Conservation (phyloP, 2,797 vertebrate species). For the Salmo trutta region DNA sequence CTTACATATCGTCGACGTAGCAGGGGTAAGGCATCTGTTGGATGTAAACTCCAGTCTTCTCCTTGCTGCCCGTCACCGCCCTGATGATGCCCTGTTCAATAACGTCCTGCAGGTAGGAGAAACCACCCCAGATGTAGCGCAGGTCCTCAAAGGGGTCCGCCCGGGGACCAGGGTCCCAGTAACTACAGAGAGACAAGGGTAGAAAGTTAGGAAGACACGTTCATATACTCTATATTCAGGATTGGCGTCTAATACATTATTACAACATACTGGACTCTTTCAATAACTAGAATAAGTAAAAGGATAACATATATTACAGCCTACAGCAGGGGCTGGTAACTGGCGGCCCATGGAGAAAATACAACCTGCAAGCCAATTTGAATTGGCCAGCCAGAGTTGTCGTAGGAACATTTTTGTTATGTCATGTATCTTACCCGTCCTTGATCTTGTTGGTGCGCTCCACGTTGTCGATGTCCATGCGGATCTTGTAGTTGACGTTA, state of each 20-base stretch:
- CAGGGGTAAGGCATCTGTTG: constrained; percentile 99
- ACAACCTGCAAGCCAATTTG: not conserved
- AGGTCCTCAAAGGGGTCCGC: constrained; percentile 97
- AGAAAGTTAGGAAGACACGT: constrained; percentile 3
- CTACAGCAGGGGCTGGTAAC: not conserved
- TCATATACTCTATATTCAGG: not conserved
- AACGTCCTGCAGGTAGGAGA: constrained; percentile 94
- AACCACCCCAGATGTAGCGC: constrained; percentile 96
- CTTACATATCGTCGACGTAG: constrained; percentile 96
- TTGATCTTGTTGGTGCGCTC: constrained; percentile 98
- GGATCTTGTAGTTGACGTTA: constrained; percentile 96
- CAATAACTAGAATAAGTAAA: not conserved
- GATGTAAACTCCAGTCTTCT: constrained; percentile 90
- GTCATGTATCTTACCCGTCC: constrained; percentile 81
- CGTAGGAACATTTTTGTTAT: not conserved
- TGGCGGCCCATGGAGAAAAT: not conserved
- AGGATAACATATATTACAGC: not conserved
- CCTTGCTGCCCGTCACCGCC: constrained; percentile 85
- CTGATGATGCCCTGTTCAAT: constrained; percentile 94
- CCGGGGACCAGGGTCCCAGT: constrained; percentile 97
- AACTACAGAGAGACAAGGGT: constrained; percentile 68
- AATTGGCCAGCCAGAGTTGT: not conserved
- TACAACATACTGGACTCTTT: not conserved
- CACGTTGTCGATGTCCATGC: constrained; percentile 99
- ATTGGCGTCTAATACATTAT: not conserved